Conservation (phyloP, 2,888 invertebrate species). For the Zygaena filipendulae region DNA sequence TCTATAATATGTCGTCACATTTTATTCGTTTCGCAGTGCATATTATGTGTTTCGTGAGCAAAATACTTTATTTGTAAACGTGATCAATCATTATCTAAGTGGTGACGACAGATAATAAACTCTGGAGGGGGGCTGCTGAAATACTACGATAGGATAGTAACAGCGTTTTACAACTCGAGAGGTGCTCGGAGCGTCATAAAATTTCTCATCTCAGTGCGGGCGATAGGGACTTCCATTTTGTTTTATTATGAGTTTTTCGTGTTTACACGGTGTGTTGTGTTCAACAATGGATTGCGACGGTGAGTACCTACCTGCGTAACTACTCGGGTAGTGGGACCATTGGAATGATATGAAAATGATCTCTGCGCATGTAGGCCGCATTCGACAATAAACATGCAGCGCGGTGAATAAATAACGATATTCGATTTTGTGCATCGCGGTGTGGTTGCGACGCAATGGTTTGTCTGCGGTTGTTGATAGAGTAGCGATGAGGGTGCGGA, state of each 20-base stretch:
- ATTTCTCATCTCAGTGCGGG: conserved; percentile 53
- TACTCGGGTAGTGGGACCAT: conserved; percentile 18
- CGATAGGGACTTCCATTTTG: conserved; percentile 64
- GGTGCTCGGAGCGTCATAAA: conserved; percentile 47
- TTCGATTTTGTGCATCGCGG: conserved; percentile 57
- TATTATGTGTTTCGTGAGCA: conserved; percentile 30
- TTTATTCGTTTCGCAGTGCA: conserved; percentile 32
- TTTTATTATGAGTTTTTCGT: conserved; percentile 62
- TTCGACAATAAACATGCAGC: conserved; percentile 56
- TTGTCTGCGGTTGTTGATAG: no score
- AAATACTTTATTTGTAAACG: conserved; percentile 47
- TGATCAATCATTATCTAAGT: conserved; percentile 43
- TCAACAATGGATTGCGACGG: conserved; percentile 62
- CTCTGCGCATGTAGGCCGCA: conserved; percentile 59
- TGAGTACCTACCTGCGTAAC: conserved; percentile 34
- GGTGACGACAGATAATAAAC: conserved; percentile 52
- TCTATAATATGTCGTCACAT: conserved; percentile 42
- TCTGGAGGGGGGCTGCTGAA: conserved; percentile 63
- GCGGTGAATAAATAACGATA: conserved; percentile 53
- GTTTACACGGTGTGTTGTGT: conserved; percentile 52
- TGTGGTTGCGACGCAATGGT: conserved; percentile 47
- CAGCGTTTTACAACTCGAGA: conserved; percentile 63
- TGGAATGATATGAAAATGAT: conserved; percentile 26
- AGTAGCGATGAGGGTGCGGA: conserved; percentile 18
- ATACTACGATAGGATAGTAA: conserved; percentile 68